These are phyloP conservation scores for Celastrina argiolus DNA, from an alignment of 2,888 invertebrate genomes.

Conservation along the genomic window DNA sequence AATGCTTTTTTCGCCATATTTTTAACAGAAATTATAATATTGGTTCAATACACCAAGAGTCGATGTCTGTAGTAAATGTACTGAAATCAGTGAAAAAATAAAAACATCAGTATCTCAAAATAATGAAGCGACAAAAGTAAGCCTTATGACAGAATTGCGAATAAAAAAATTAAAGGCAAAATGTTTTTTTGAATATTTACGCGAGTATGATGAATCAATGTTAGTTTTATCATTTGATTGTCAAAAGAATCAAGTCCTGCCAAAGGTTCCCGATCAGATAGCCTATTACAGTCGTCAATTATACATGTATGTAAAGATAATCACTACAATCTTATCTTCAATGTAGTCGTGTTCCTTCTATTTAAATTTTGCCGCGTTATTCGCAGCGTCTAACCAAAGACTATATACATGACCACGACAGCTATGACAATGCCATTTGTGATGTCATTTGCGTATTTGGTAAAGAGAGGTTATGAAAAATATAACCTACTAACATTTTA, in stretches of 20 bases:
- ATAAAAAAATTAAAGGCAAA: constrained; percentile 35
- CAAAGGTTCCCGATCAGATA: constrained; percentile 35
- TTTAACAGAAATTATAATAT: constrained; percentile 31
- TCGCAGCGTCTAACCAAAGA: no score
- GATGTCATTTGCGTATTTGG: no score
- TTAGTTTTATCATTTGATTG: constrained; percentile 32
- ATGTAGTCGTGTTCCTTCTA: no score
- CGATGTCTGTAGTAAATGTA: constrained; percentile 29
- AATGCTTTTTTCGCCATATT: constrained; percentile 23
- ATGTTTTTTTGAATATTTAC: constrained; percentile 35
- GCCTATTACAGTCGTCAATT: constrained; percentile 37
- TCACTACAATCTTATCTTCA: no score
- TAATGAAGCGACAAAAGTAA: constrained; percentile 30
- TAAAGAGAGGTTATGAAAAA: no score
- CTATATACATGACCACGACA: no score
- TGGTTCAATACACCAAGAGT: constrained; percentile 30
- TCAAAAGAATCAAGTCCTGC: constrained; percentile 35
- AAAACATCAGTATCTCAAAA: constrained; percentile 31
- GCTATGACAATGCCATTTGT: no score
- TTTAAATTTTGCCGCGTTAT: no score
- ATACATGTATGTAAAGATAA: constrained; percentile 32
- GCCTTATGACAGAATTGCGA: constrained; percentile 33
- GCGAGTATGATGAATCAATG: constrained; percentile 32
- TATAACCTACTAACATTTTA: no score
- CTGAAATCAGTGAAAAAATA: constrained; percentile 33